These are phyloP conservation scores for Megalopta genalis DNA, from an alignment of 1,140 invertebrate species.

Conservation along the genomic window DNA sequence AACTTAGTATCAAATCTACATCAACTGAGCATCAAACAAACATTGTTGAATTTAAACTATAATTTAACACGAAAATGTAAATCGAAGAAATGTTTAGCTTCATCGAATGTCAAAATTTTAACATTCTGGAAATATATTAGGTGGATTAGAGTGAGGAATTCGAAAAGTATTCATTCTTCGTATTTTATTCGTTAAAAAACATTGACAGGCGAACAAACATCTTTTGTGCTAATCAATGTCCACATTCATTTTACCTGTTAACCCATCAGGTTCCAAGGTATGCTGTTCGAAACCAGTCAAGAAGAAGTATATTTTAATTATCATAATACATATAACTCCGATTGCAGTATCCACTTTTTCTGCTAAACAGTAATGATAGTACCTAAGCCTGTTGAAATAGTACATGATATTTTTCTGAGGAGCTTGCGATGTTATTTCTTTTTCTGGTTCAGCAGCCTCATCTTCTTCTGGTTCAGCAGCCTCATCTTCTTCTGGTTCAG, in stretches of 20 bases:
- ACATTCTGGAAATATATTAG: too few species aligned
- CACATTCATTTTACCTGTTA: not conserved
- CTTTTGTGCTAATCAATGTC: not conserved
- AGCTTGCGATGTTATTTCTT: not conserved
- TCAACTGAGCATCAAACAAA: too few species aligned
- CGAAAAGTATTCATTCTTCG: not conserved
- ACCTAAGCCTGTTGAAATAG: conserved; percentile 55
- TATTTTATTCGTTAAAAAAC: too few species aligned
- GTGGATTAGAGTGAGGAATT: not conserved
- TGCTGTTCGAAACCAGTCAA: conserved; percentile 15
- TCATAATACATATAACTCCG: conserved; percentile 14
- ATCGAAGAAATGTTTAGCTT: too few species aligned
- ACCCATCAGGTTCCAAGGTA: not conserved
- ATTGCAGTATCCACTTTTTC: conserved; percentile 48
- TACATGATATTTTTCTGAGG: conserved; percentile 34
- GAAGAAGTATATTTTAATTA: conserved; percentile 51
- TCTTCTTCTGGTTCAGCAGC: too few species aligned
- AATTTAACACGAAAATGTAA: too few species aligned
- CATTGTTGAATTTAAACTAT: too few species aligned
- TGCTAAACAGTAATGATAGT: conserved; percentile 51
- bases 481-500: too few species aligned
- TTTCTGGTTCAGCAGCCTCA: not conserved
- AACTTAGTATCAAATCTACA: too few species aligned
- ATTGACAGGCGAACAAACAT: too few species aligned
- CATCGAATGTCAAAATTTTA: too few species aligned